These are phyloP conservation scores for Petrocephalus zakoni DNA, from an alignment of 2,113 vertebrate genomes.

Conservation along the genomic window DNA sequence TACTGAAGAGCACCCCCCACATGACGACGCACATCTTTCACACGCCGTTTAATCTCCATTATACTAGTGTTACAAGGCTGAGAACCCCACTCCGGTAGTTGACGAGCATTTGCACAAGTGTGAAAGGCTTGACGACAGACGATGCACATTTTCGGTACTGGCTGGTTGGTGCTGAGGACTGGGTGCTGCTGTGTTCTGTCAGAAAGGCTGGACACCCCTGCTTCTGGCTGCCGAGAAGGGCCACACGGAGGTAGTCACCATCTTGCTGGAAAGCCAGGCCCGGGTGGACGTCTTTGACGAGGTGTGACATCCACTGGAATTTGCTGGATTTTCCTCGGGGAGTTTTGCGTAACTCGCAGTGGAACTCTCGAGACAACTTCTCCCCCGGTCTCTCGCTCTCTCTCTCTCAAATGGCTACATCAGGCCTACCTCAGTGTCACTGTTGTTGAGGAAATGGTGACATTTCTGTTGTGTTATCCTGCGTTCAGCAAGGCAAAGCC, in stretches of 20 bases:
- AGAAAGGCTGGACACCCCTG: slow-evolving; percentile 53
- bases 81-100: neutral
- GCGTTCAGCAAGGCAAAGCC: slow-evolving; percentile 49
- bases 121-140: neutral
- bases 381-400: neutral
- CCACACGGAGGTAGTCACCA: slow-evolving; percentile 44
- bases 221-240: slow-evolving; percentile 50
- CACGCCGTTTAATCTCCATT: neutral
- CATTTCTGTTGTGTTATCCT: neutral
- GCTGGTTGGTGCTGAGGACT: neutral
- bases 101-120: neutral
- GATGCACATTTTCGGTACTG: neutral
- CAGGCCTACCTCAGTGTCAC: neutral
- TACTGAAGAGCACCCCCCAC: neutral
- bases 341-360: neutral
- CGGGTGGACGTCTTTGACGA: slow-evolving; percentile 57
- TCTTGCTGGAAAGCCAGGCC: slow-evolving; percentile 47
- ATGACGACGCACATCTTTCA: neutral
- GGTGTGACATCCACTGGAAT: slow-evolving; percentile 29
- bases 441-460: neutral
- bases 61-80: neutral
- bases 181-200: neutral
- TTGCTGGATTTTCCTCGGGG: neutral
- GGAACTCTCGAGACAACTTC: neutral
- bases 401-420: neutral